Evolutionary conservation across 2,888 invertebrate genomes (phyloP).

Genomic region (Petrolisthes cinctipes): DNA sequence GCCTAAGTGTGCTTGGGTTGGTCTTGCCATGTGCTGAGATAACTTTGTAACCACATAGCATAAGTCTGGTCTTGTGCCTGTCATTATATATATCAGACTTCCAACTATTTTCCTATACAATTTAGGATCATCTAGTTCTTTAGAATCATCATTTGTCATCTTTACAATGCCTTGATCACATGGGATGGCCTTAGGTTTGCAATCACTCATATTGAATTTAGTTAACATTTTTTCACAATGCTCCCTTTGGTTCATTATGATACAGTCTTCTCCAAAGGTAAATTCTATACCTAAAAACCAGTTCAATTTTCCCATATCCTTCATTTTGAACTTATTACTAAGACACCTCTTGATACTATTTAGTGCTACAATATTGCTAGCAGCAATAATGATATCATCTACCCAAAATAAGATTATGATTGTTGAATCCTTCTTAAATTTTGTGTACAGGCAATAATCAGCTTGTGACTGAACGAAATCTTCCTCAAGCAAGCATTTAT

Average conservation of each 20-base stretch:
- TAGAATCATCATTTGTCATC: constrained; percentile 17
- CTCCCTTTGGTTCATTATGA: constrained; percentile 1
- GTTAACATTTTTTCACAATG: not conserved
- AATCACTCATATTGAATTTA: constrained; percentile 31
- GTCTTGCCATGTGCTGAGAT: constrained; percentile 22
- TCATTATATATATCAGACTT: constrained; percentile 13
- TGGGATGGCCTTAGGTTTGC: constrained; percentile 33
- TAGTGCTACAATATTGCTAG: not conserved
- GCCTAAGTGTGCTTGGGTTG: constrained; percentile 18
- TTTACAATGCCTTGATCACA: constrained; percentile 29
- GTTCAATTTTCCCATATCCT: constrained; percentile 19
- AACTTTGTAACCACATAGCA: constrained; percentile 27
- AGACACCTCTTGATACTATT: not conserved
- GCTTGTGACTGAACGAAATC: not conserved
- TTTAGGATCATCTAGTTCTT: constrained; percentile 17
- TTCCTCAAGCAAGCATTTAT: not conserved
- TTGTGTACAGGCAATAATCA: not conserved
- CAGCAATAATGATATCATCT: constrained; percentile 25
- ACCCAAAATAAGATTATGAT: not conserved
- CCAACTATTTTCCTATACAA: constrained; percentile 12
- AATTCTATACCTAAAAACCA: constrained; percentile 27
- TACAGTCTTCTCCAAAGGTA: not conserved
- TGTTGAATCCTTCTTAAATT: not conserved
- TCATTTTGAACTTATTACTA: constrained; percentile 18
- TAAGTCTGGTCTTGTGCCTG: constrained; percentile 30